phyloP scores from a whole-genome alignment of 2,113 vertebrate species.

The Callaeas wilsoni region DNA sequence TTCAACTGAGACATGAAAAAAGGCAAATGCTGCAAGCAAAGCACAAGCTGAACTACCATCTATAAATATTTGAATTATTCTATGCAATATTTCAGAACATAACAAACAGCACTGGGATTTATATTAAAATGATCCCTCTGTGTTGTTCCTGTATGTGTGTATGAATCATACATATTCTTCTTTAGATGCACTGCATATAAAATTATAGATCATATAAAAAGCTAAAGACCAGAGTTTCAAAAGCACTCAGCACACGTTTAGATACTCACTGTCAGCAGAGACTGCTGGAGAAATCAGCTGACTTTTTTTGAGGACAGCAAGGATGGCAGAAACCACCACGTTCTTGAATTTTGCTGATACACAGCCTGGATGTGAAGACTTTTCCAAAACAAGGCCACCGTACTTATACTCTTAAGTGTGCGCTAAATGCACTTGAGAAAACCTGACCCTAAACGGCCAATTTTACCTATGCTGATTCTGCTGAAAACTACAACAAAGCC shows the following conservation, averaged over 20 bases:
- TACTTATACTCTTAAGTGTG: not conserved
- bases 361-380: not conserved
- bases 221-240: not conserved
- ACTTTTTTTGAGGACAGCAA: not conserved
- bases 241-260: not conserved
- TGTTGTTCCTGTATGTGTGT: not conserved
- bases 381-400: not conserved
- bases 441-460: not conserved
- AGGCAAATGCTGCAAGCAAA: conserved; percentile 51
- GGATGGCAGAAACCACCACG: not conserved
- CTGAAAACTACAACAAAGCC: not conserved
- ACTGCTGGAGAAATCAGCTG: not conserved
- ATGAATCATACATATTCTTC: conserved; percentile 32
- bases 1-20: conserved; percentile 22
- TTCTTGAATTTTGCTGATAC: not conserved
- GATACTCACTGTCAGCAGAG: not conserved
- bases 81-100: not conserved
- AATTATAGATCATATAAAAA: conserved; percentile 16
- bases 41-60: conserved; percentile 32
- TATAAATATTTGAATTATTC: conserved; percentile 52
- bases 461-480: not conserved
- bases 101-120: conserved; percentile 39
- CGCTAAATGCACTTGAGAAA: not conserved
- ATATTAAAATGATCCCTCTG: conserved; percentile 6
- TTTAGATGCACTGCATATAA: not conserved